Evolutionary conservation across 2,113 vertebrate genomes (phyloP), one percentile per base, ranked within the genome.

Genomic region (Choloepus hoffmanni): DNA sequence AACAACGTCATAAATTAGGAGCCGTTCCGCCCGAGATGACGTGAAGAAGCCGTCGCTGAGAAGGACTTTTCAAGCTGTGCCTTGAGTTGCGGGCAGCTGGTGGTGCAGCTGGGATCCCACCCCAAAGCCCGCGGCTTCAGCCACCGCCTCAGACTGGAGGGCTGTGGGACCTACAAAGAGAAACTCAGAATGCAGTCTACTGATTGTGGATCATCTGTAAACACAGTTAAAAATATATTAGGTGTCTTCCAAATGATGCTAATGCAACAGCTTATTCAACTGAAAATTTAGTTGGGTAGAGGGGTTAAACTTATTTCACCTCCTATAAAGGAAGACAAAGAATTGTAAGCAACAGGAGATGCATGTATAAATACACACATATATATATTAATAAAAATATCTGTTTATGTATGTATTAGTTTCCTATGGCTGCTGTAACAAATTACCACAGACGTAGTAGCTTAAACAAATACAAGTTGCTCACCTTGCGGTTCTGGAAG

Each of bases 21-120:
- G 36, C 15, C 28, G 18, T 1, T 24, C 4, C 33, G 50, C 67
- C 11, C 0, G 0, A 1, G 0, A 4, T 16, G 63, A 36, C 36
- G 24, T 26, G 74, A 2, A 7, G 13, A 18, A 79, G 30, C 23
- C 33, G 1, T 26, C 12, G 23, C 50, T 74, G 4, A 45, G 40
- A 21, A 45, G 30, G 16, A 53, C 36, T 36, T 36, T 36, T 36
- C 36, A 23, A 40, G 3, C 14, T 16, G 36, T 2, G 5, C 40
- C 30, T 5, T 1, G 21, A 58, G 30, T 30, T 6, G 21, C 0
- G 24, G n/a, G 40, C 21, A 8, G 16, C 3, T 4, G 13, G 12
- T 10, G 48, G 24, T 10, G 15, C 10, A 23, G 16, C n/a, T 16
- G 36, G 89, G 26, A 43, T 4, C 6, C 24, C 19, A 10, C 48